Evolutionary conservation across 1,140 invertebrate genomes (phyloP).

Genomic region (Drosophila sechellia): DNA sequence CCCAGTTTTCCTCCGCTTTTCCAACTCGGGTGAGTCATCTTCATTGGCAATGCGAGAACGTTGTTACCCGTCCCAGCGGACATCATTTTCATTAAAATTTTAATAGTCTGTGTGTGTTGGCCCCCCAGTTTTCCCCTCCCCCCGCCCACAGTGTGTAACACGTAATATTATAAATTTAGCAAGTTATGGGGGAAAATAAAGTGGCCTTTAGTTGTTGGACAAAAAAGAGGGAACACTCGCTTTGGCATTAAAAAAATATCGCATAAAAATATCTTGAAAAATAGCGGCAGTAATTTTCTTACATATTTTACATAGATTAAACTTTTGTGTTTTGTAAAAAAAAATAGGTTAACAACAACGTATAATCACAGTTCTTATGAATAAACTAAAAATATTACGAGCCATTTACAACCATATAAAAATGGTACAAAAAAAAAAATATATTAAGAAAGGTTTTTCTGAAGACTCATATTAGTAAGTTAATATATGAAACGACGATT

Average conservation of each 20-base stretch:
- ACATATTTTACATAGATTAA: too few species aligned
- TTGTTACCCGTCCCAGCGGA: constrained; percentile 61
- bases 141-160: constrained; percentile 20
- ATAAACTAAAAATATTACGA: too few species aligned
- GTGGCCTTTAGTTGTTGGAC: not conserved
- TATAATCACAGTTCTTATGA: too few species aligned
- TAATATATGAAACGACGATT: not conserved
- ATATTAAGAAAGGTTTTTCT: not conserved
- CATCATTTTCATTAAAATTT: constrained; percentile 81
- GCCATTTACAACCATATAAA: too few species aligned
- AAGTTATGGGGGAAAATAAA: constrained; percentile 39
- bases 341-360: too few species aligned
- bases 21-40: constrained; percentile 56
- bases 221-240: not conserved
- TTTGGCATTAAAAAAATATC: not conserved
- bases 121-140: not conserved
- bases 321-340: too few species aligned
- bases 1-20: not conserved
- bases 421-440: not conserved
- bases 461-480: not conserved
- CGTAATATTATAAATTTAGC: constrained; percentile 73
- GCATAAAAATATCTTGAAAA: not conserved
- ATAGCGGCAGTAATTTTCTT: too few species aligned
- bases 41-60: constrained; percentile 52
- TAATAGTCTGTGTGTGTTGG: constrained; percentile 56